These are phyloP conservation scores for Sebastes minor DNA, from an alignment of 2,797 vertebrate genomes.

Conservation along the genomic window DNA sequence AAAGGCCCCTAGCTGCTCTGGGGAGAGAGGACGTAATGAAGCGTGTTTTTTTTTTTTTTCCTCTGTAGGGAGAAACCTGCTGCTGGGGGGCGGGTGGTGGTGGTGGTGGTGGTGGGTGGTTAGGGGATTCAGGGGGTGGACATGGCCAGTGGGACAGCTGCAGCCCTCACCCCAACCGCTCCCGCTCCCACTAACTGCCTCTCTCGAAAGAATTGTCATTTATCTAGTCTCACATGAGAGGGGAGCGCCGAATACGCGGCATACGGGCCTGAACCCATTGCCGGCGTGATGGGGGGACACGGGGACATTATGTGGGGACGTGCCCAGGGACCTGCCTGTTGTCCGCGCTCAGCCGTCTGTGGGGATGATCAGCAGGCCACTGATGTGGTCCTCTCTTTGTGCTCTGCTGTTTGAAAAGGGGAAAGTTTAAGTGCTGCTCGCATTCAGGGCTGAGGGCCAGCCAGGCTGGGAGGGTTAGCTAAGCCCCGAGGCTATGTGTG, in stretches of 20 bases:
- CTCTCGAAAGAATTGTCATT: conserved; percentile 89
- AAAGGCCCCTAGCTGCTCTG: conserved; percentile 99
- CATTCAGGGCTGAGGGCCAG: conserved; percentile 75
- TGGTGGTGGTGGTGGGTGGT: conserved; percentile 51
- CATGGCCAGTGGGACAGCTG: conserved; percentile 92
- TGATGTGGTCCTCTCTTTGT: conserved; percentile 84
- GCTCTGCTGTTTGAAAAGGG: conserved; percentile 82
- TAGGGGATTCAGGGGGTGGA: conserved; percentile 83
- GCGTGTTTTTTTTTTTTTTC: conserved; percentile 90
- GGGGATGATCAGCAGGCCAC: conserved; percentile 75
- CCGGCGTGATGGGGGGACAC: conserved; percentile 23
- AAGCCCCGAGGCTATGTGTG: conserved; percentile 61
- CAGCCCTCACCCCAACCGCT: conserved; percentile 68
- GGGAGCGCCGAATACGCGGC: conserved; percentile 27
- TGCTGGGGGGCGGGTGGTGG: conserved; percentile 76
- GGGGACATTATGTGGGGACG: conserved; percentile 68
- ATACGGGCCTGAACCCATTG: conserved; percentile 35
- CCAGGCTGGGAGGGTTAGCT: conserved; percentile 74
- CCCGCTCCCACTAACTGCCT: conserved; percentile 60
- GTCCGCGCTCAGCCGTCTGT: conserved; percentile 79
- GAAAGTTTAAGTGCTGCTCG: conserved; percentile 86
- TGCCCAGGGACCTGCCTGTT: conserved; percentile 76
- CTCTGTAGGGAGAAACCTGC: conserved; percentile 98
- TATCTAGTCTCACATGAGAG: conserved; percentile 95
- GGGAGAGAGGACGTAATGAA: conserved; percentile 99